Evolutionary conservation across 2,113 vertebrate genomes (phyloP), one percentile per base, ranked within the genome.

Genomic region (Microcebus jonahi): DNA sequence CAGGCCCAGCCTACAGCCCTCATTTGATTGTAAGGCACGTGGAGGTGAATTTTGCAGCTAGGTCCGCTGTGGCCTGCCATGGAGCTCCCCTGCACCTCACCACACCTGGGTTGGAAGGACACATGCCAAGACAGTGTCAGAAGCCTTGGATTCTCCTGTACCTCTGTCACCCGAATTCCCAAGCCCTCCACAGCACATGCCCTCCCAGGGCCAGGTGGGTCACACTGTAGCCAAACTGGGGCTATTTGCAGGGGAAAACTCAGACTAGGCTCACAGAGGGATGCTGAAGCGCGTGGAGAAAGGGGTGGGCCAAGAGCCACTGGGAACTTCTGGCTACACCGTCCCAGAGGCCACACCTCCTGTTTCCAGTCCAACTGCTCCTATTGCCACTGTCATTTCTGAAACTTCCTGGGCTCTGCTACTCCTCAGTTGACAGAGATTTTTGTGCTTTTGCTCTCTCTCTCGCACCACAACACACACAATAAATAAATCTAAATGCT

Each of bases 281-380:
- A 21, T 0, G 0, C 27, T 11, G 31, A 11, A 82, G 65, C 0
- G 1, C 14, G 0, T 0, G 27, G 31, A 36, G 42, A 79, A 36
- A 90, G 61, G 29, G 0, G 0, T 1, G 13, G 45, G 18, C 9
- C 1, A 7, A 29, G 42, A 61, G 50, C 31, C 0, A 0, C 23
- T 7, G 29, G n/a, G 5, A 6, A 39, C 14, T 36, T 6, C 11
- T 45, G 1, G 23, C 25, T 11, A 14, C 2, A 0, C 6, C 55
- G 2, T 45, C 36, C 12, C 13, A 5, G 21, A 42, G 12, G 6
- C 29, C 21, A 4, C 34, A 17, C 36, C 57, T 1, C 1, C 34
- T 82, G 21, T 73, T 68, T 23, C 21, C 50, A 27, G 42, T 15
- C 14, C 14, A 53, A 34, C 31, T 45, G 15, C 23, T 27, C 6